Evolutionary conservation across 2,113 vertebrate genomes (phyloP).

Genomic region (Chaetops frenatus): DNA sequence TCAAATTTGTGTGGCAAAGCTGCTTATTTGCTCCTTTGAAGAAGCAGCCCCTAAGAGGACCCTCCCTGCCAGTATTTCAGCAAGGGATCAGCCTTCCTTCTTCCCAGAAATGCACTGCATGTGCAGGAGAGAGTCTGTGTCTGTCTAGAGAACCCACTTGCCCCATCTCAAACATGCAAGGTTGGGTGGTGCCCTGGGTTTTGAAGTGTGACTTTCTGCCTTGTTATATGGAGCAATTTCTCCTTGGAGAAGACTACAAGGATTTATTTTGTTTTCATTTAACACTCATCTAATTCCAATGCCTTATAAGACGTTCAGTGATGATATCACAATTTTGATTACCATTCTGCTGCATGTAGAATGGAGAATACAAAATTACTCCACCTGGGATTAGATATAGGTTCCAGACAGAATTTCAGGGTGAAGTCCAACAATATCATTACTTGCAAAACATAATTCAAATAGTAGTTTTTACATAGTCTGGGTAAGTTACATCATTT

Average conservation of each 20-base stretch:
- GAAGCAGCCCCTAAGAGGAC: not conserved
- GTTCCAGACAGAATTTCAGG: not conserved
- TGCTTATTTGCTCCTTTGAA: not conserved
- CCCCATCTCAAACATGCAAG: not conserved
- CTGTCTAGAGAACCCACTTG: not conserved
- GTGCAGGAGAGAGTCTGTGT: not conserved
- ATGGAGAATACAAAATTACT: not conserved
- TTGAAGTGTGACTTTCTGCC: not conserved
- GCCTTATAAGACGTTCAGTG: not conserved
- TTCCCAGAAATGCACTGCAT: accelerated
- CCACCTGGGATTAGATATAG: not conserved
- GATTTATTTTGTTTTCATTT: not conserved
- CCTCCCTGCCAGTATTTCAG: not conserved
- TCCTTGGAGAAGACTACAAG: not conserved
- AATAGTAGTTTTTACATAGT: not conserved
- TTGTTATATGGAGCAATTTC: not conserved
- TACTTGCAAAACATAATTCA: not conserved
- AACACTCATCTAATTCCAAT: not conserved
- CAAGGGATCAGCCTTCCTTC: not conserved
- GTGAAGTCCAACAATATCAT: not conserved
- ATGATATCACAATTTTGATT: not conserved
- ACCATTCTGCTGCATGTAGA: not conserved
- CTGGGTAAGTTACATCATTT: not conserved
- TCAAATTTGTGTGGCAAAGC: not conserved
- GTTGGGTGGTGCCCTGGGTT: not conserved